These are phyloP conservation scores for Melanotaenia nigrans DNA, from an alignment of 2,797 vertebrate species.

Conservation along the genomic window DNA sequence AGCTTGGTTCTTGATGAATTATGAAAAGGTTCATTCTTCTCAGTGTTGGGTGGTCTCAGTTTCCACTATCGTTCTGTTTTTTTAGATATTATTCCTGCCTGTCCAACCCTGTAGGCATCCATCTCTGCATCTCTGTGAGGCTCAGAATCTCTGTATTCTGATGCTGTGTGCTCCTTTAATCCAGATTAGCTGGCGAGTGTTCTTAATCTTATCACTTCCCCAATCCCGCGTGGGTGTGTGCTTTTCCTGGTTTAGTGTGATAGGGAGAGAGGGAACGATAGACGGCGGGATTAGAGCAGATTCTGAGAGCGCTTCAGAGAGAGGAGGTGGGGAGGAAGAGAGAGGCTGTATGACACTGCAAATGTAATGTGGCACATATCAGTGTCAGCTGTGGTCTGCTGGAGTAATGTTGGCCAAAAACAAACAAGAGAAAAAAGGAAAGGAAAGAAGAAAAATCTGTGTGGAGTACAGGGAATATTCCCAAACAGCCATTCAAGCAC, in stretches of 20 bases:
- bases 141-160: slow-evolving; percentile 72
- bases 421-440: neutral
- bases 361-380: slow-evolving; percentile 63
- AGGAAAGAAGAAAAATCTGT: slow-evolving; percentile 30
- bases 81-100: slow-evolving; percentile 23
- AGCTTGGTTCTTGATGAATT: slow-evolving; percentile 62
- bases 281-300: slow-evolving; percentile 72
- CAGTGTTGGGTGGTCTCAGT: slow-evolving; percentile 4
- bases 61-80: slow-evolving; percentile 4
- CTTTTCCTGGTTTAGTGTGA: slow-evolving; percentile 77
- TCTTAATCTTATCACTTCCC: slow-evolving; percentile 84
- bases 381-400: slow-evolving; percentile 49
- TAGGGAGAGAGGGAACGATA: slow-evolving; percentile 58
- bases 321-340: slow-evolving; percentile 25
- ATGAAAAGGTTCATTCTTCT: slow-evolving; percentile 63
- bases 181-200: slow-evolving; percentile 84
- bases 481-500: slow-evolving; percentile 18
- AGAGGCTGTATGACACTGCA: slow-evolving; percentile 38
- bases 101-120: slow-evolving; percentile 28
- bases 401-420: slow-evolving; percentile 32
- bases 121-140: slow-evolving; percentile 54
- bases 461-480: slow-evolving; percentile 18
- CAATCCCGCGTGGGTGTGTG: slow-evolving; percentile 79
- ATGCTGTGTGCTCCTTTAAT: slow-evolving; percentile 80
- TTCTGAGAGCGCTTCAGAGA: slow-evolving; percentile 53